Conservation (phyloP, 1,140 invertebrate species). For the Leptopilina boulardi region DNA sequence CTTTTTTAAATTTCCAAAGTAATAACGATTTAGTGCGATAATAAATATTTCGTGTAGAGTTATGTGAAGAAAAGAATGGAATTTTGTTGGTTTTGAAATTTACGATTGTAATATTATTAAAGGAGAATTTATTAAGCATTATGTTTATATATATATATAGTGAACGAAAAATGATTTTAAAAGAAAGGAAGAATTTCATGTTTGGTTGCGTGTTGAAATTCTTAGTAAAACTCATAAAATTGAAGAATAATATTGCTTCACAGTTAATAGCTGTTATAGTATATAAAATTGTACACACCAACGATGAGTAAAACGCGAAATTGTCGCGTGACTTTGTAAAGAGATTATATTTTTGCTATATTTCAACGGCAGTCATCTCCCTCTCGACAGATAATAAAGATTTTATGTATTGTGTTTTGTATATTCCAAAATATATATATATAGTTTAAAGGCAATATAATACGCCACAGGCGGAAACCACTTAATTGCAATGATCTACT, state of each 20-base stretch:
- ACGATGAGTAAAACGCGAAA: not conserved
- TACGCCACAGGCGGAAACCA: slow-evolving; percentile 3
- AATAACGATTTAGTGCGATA: no score
- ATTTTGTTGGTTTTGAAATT: not conserved
- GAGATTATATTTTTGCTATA: not conserved
- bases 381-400: slow-evolving; percentile 10
- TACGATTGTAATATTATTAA: not conserved
- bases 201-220: slow-evolving; percentile 13
- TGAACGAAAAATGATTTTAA: not conserved
- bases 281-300: slow-evolving; percentile 5
- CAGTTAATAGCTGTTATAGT: slow-evolving; percentile 25
- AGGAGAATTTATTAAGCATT: slow-evolving; percentile 8
- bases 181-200: slow-evolving; percentile 2
- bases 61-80: no score
- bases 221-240: slow-evolving; percentile 7
- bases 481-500: slow-evolving; percentile 1
- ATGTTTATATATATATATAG: not conserved
- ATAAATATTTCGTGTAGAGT: no score
- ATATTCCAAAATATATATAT: slow-evolving; percentile 4
- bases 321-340: slow-evolving; percentile 25
- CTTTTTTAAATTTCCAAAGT: no score
- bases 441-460: not conserved
- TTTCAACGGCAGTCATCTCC: not conserved
- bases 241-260: slow-evolving; percentile 5
- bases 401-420: not conserved